phyloP scores from a whole-genome alignment of 2,113 vertebrate genomes.

The Desmodus rotundus region DNA sequence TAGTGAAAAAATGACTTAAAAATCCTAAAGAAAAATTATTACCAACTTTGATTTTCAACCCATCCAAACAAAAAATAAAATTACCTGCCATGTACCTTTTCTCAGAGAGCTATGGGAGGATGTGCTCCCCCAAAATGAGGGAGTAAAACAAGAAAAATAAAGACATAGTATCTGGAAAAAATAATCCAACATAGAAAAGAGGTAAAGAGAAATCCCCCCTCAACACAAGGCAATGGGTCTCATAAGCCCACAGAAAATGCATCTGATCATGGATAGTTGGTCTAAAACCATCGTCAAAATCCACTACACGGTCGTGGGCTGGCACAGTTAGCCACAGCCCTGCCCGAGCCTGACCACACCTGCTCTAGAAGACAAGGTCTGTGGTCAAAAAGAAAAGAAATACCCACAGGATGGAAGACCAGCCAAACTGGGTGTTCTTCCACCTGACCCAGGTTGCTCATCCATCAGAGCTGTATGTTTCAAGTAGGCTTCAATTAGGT shows the following conservation, averaged over 20 bases:
- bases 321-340: not conserved
- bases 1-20: not conserved
- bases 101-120: not conserved
- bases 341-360: not conserved
- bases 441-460: not conserved
- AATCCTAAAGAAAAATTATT: not conserved
- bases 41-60: not conserved
- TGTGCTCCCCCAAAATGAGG: not conserved
- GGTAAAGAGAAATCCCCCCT: not conserved
- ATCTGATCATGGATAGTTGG: not conserved
- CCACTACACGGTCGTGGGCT: not conserved
- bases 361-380: not conserved
- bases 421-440: not conserved
- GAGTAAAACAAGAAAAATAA: not conserved
- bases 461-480: not conserved
- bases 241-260: not conserved
- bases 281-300: not conserved
- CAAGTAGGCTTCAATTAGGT: not conserved
- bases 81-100: not conserved
- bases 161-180: not conserved
- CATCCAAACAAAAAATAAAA: not conserved
- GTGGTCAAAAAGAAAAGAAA: constrained; percentile 28
- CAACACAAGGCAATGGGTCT: not conserved
- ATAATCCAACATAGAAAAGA: not conserved
- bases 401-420: not conserved